Percentiles rank a stretch among this genome's conserved stretches.
These are phyloP conservation scores for Lutjanus erythropterus DNA, from an alignment of 2,113 vertebrate genomes.

Conservation along the genomic window DNA sequence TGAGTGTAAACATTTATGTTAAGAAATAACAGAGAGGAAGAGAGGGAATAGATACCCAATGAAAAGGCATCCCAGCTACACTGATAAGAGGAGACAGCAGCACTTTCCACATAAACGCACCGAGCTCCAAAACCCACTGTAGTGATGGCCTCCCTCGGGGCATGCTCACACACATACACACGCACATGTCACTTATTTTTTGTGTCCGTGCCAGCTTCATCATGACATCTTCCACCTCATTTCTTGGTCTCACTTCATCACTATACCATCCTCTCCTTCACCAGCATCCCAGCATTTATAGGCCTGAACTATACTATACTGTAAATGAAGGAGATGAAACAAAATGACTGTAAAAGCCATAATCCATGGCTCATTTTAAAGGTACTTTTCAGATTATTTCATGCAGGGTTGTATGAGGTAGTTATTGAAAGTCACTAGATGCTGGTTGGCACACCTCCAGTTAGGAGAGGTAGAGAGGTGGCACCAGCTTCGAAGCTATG, in stretches of 20 bases:
- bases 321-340: not conserved
- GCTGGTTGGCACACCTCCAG: too few relatives aligned
- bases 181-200: conserved; percentile 30
- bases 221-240: conserved; percentile 41
- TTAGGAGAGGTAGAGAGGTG: too few relatives aligned
- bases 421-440: too few relatives aligned
- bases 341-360: not conserved
- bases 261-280: conserved; percentile 3
- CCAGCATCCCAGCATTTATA: conserved; percentile 13
- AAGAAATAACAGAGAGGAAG: conserved; percentile 2
- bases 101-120: conserved; percentile 78
- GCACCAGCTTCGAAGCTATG: too few relatives aligned
- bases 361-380: conserved; percentile 7
- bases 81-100: conserved; percentile 76
- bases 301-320: not conserved
- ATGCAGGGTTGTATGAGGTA: too few relatives aligned
- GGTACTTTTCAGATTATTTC: too few relatives aligned
- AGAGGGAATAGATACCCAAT: conserved; percentile 18
- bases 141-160: conserved; percentile 67
- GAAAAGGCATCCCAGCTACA: conserved; percentile 43
- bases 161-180: conserved; percentile 23
- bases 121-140: conserved; percentile 64
- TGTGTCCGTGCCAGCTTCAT: conserved; percentile 25
- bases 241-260: conserved; percentile 36
- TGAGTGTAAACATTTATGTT: conserved; percentile 22